These are phyloP conservation scores for Sesamia inferens DNA, from an alignment of 2,888 invertebrate species.

Conservation along the genomic window DNA sequence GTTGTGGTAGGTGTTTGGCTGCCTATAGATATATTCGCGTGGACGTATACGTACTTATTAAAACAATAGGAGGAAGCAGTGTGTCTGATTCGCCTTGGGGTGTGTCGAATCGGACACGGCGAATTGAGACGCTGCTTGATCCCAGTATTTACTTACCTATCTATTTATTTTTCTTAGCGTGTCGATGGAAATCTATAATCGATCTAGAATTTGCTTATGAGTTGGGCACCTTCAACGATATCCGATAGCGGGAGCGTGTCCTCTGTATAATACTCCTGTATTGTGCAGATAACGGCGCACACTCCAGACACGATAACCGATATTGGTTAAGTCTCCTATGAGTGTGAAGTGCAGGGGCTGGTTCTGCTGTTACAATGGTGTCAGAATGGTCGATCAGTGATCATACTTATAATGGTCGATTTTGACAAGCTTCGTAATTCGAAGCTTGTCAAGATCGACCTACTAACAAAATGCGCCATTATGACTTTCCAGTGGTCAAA, in stretches of 20 bases:
- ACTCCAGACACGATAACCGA: too few species aligned
- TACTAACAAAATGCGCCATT: too few species aligned
- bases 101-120: slow-evolving; percentile 49
- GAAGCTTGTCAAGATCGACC: too few species aligned
- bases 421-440: too few species aligned
- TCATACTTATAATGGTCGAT: too few species aligned
- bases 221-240: neutral
- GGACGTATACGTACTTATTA: slow-evolving; percentile 39
- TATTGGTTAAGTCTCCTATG: too few species aligned
- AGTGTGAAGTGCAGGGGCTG: too few species aligned
- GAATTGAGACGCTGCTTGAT: slow-evolving; percentile 21
- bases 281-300: too few species aligned
- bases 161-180: neutral
- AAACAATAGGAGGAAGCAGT: slow-evolving; percentile 64
- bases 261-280: too few species aligned
- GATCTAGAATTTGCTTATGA: neutral
- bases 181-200: neutral
- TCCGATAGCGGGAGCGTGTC: neutral
- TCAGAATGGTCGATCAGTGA: too few species aligned
- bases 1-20: slow-evolving; percentile 56
- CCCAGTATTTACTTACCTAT: neutral
- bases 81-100: slow-evolving; percentile 56
- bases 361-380: too few species aligned
- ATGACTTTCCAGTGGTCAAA: too few species aligned
- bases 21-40: slow-evolving; percentile 37